These are phyloP conservation scores for Acrocyrtus sp. DNA, from an alignment of 2,888 invertebrate genomes.

Conservation along the genomic window DNA sequence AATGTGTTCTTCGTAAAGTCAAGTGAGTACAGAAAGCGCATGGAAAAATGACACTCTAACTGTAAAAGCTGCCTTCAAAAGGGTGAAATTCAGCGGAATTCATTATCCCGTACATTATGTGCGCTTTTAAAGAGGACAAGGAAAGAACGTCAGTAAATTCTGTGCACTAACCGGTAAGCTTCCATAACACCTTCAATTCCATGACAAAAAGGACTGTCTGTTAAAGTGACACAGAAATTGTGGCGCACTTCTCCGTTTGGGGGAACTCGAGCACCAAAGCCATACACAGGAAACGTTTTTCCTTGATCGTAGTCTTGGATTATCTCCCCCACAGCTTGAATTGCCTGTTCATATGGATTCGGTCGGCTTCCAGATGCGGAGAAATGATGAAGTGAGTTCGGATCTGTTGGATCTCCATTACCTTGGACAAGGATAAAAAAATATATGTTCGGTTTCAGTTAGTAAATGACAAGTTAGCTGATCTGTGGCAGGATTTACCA, in stretches of 20 bases:
- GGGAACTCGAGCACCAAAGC: conserved; percentile 17
- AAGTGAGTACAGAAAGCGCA: too few species aligned
- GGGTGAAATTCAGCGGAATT: too few species aligned
- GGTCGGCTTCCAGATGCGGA: conserved; percentile 40
- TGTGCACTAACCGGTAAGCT: conserved; percentile 59
- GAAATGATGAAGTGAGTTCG: conserved; percentile 53
- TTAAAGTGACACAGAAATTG: conserved; percentile 69
- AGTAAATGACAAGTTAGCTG: too few species aligned
- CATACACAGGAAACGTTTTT: conserved; percentile 68
- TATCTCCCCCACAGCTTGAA: conserved; percentile 66
- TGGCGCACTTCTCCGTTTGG: conserved; percentile 66
- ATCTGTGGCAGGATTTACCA: too few species aligned
- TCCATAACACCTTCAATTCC: conserved; percentile 66
- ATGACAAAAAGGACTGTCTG: conserved; percentile 69
- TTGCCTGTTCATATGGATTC: conserved; percentile 59
- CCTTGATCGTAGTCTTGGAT: conserved; percentile 69
- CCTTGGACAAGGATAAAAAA: too few species aligned
- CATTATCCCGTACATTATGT: too few species aligned
- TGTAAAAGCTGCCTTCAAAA: too few species aligned
- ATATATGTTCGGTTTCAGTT: too few species aligned
- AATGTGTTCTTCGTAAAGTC: too few species aligned
- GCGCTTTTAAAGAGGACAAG: too few species aligned
- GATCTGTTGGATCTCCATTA: conserved; percentile 47
- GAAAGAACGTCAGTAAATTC: background rate
- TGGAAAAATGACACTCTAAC: too few species aligned